A percentile compares a stretch with the other conserved stretches of the same genome.
Evolutionary conservation across 2,113 vertebrate species (phyloP).

Genomic region (Semnornis frantzii): DNA sequence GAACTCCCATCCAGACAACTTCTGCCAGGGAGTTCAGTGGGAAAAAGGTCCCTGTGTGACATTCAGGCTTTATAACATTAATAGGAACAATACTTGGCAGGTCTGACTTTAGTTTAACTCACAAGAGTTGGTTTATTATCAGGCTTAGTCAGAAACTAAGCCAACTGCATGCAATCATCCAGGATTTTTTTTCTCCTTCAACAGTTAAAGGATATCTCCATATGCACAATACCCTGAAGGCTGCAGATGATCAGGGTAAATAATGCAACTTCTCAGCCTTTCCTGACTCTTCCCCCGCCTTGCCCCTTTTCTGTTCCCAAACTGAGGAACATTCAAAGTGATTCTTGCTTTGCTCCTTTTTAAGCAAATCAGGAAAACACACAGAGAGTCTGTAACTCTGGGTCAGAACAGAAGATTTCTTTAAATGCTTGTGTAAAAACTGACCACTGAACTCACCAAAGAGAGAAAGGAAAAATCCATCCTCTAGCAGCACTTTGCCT

Average conservation of each 20-base stretch:
- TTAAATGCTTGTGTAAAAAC: neutral
- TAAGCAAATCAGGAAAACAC: neutral
- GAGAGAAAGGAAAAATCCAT: slow-evolving; percentile 56
- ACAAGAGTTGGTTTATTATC: neutral
- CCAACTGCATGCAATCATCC: neutral
- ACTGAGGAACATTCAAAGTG: neutral
- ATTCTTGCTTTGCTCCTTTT: neutral
- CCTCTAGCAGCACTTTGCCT: neutral
- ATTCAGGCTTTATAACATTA: neutral
- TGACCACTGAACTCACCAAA: neutral
- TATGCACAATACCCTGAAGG: neutral
- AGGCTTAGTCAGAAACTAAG: neutral
- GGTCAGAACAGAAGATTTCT: slow-evolving; percentile 57
- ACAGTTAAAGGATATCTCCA: neutral
- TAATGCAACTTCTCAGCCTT: neutral
- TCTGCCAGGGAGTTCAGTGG: neutral
- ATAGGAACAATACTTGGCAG: neutral
- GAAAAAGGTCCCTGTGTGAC: neutral
- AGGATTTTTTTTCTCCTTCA: neutral
- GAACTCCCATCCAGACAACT: neutral
- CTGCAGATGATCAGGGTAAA: neutral
- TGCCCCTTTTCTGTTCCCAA: neutral
- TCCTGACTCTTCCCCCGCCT: neutral
- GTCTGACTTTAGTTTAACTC: neutral
- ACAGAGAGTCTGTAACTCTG: neutral